Base-by-base conservation (phyloP, 2,797 vertebrate genomes). In the Clarias laeviceps region DNA sequence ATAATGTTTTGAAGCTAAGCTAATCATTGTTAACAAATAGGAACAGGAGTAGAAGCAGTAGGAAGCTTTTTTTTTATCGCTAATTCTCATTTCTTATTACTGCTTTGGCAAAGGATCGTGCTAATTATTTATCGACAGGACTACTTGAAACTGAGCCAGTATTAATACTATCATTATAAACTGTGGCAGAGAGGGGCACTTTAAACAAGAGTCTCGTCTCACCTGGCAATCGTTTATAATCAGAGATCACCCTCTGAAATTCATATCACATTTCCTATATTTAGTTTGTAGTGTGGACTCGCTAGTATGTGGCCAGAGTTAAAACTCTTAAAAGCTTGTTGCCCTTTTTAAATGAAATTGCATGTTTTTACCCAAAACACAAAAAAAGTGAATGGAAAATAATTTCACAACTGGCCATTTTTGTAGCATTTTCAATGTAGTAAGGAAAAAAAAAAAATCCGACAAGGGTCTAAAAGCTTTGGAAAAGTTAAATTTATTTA, bases 261-360 rank as follows among this genome's bases (percentile, higher is more conserved):
- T 83, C 40, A 78, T 74, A 72, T 87, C 45, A 68, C 80, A 11
- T 82, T 78, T 82, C 84, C 68, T 83, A 84, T 87, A 73, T 74
- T 84, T 87, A 85, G 61, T 56, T 76, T 45, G 76, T 84, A 86
- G 68, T 64, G 56, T 89, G 84, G 88, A 89, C 85, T 90, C 82
- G 15, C 84, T 86, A 90, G 89, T 87, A 87, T 88, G 80, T 79
- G 88, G 84, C 81, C 86, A 85, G 88, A 88, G 85, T 87, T 91
- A 82, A 90, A 90, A 91, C 72, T 86, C 90, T 89, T 88, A 90
- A 92, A 84, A 90, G 91, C 88, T 89, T 91, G 90, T 92, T 92
- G 90, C 90, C 88, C 90, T 89, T 83, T 87, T 76, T 15, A 69
- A 81, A 73, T 77, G 37, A 69, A 81, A 20, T 65, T 78, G 73